A percentile compares a stretch with the other conserved stretches of the same genome.
phyloP scores from a whole-genome alignment of 2,113 vertebrate genomes.

The Lampris megalopsis region DNA sequence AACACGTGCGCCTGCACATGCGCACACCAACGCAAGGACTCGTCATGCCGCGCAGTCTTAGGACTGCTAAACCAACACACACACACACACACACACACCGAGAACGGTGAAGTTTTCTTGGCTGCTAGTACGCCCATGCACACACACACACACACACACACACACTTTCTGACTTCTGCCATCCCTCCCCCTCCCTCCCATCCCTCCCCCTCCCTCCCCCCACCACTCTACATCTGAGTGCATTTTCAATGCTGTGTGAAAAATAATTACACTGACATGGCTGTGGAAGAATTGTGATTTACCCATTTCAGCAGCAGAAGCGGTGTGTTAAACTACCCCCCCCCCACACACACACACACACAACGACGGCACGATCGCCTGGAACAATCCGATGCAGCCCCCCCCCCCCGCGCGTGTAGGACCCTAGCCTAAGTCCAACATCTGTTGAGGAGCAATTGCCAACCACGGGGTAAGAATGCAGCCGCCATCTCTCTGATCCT shows the following conservation, averaged over 20 bases:
- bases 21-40: too few species aligned
- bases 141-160: neutral
- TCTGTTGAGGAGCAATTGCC: conserved; percentile 7
- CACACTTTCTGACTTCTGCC: neutral
- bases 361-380: neutral
- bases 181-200: neutral
- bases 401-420: neutral
- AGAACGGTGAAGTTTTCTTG: too few species aligned
- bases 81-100: neutral
- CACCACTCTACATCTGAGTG: neutral
- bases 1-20: neutral
- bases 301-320: neutral
- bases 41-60: too few species aligned
- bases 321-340: conserved; percentile 8
- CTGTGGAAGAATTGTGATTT: neutral
- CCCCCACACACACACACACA: neutral
- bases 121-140: neutral
- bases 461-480: conserved; percentile 14
- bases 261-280: neutral
- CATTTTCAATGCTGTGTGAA: neutral
- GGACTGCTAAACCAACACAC: neutral
- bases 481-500: conserved; percentile 29
- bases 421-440: conserved; percentile 13
- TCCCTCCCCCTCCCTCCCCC: neutral
- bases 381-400: conserved; percentile 11